Conservation (phyloP, 1,140 invertebrate species). For the Oscheius sp. region DNA sequence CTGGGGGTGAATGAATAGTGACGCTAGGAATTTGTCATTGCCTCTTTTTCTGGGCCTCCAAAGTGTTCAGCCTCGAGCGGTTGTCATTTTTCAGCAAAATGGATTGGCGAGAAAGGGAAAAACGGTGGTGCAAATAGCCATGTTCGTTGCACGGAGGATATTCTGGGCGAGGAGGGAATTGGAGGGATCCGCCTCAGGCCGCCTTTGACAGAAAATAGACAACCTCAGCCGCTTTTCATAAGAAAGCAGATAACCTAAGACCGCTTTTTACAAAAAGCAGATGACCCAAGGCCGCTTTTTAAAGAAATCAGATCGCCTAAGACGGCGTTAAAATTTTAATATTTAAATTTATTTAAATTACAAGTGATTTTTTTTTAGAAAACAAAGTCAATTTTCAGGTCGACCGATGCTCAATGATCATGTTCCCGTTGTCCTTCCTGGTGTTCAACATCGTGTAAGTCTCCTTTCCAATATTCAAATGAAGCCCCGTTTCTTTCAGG, state of each 20-base stretch:
- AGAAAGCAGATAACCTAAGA: no score
- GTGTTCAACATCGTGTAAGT: constrained; percentile 54
- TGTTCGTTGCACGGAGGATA: no score
- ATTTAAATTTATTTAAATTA: not conserved
- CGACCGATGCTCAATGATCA: constrained; percentile 57
- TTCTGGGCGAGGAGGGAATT: not conserved
- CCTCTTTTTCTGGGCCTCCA: no score
- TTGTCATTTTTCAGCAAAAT: not conserved
- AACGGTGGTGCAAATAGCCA: not conserved
- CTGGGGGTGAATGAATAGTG: no score
- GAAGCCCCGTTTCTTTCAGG: constrained; percentile 39
- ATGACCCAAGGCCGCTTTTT: no score
- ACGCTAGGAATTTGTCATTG: no score
- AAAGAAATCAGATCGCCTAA: not conserved
- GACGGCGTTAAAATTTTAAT: not conserved
- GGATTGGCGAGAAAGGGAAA: not conserved
- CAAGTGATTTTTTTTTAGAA: not conserved
- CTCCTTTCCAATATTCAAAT: not conserved
- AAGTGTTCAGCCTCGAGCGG: no score
- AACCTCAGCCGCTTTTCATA: no score
- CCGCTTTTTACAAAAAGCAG: no score
- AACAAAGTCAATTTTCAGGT: constrained; percentile 40
- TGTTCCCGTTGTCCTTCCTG: constrained; percentile 55
- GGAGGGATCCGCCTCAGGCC: not conserved
- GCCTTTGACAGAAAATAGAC: no score